Percentiles rank a stretch among this genome's conserved stretches.
Evolutionary conservation across 2,113 vertebrate genomes (phyloP).

Genomic region (Gopherus evgoodei): DNA sequence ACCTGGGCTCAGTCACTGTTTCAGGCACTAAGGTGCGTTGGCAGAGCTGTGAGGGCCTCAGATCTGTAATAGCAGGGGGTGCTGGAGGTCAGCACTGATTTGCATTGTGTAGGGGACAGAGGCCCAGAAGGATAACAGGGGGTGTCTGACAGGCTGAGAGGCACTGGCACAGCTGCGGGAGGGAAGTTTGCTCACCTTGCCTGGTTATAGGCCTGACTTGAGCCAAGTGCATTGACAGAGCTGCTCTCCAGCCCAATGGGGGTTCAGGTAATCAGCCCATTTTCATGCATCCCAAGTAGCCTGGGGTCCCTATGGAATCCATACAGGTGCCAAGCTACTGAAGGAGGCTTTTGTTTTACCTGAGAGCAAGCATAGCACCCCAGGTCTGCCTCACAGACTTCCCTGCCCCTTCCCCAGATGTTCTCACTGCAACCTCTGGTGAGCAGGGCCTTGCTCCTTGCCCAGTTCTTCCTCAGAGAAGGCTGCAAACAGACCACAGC

Average conservation of each 20-base stretch:
- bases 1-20: neutral
- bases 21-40: neutral
- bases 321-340: neutral
- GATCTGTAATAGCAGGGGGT: neutral
- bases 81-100: neutral
- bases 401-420: neutral
- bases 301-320: neutral
- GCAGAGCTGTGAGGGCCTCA: neutral
- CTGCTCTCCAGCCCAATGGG: neutral
- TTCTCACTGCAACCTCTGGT: neutral
- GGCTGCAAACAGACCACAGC: neutral
- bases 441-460: neutral
- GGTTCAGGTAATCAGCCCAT: neutral
- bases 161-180: too few relatives aligned
- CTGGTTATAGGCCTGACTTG: neutral
- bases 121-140: neutral
- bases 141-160: fast-evolving
- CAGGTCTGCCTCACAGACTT: neutral
- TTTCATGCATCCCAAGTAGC: neutral
- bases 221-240: neutral
- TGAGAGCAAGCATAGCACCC: neutral
- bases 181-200: neutral
- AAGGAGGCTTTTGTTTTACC: neutral
- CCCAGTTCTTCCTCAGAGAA: neutral
- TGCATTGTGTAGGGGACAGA: neutral